These are phyloP conservation scores for Bucco capensis DNA, from an alignment of 2,113 vertebrate genomes.

Conservation along the genomic window DNA sequence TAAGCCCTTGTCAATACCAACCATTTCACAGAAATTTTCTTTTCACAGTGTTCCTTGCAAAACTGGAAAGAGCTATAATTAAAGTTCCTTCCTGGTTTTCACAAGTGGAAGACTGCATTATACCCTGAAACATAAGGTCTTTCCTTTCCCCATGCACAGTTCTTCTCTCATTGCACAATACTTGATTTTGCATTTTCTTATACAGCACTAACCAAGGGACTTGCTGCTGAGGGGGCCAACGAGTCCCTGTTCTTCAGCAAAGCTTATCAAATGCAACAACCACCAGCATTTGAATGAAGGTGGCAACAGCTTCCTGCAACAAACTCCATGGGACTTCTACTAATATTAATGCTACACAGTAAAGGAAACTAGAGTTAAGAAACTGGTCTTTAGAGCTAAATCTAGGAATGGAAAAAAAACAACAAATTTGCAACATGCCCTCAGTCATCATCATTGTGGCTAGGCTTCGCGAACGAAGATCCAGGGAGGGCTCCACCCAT, in stretches of 20 bases:
- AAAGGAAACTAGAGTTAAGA: not conserved
- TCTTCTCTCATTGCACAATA: not conserved
- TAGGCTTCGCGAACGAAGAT: no score
- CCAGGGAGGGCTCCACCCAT: no score
- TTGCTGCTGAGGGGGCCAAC: not conserved
- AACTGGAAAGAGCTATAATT: not conserved
- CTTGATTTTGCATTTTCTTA: not conserved
- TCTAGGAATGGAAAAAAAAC: not conserved
- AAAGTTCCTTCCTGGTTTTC: not conserved
- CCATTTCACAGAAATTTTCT: not conserved
- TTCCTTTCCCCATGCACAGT: not conserved
- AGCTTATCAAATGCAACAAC: not conserved
- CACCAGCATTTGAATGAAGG: not conserved
- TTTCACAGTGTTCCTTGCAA: not conserved
- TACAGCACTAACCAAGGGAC: not conserved
- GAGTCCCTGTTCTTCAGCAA: not conserved
- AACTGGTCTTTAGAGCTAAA: not conserved
- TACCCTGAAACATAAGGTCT: not conserved
- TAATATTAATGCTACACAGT: not conserved
- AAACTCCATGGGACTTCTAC: not conserved
- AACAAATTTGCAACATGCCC: not conserved
- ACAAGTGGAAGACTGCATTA: not conserved
- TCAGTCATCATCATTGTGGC: no score
- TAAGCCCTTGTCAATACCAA: not conserved
- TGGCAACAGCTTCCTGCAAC: not conserved